These are phyloP conservation scores for Rissa tridactyla DNA, from an alignment of 2,113 vertebrate genomes.

Conservation along the genomic window DNA sequence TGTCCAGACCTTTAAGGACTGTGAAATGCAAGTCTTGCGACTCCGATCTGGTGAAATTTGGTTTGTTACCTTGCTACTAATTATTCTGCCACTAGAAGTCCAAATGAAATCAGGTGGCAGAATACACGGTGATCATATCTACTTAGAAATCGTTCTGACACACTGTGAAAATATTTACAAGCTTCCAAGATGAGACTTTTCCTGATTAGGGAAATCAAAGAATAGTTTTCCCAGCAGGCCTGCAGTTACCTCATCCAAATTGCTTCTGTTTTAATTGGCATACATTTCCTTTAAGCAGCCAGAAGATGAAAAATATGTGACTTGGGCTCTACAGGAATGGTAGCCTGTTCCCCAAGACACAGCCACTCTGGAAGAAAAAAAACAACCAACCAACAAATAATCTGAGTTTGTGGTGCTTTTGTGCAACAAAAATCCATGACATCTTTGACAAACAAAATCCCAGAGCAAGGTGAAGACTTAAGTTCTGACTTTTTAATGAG, in stretches of 20 bases:
- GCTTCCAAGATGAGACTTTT: conserved; percentile 36
- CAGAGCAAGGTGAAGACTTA: neutral
- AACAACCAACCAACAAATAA: neutral
- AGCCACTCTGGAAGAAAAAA: neutral
- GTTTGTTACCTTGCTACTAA: neutral
- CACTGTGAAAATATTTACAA: conserved; percentile 50
- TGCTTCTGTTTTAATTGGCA: conserved; percentile 44
- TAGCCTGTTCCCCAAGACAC: neutral
- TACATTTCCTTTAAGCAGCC: conserved; percentile 18
- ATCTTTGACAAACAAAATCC: neutral
- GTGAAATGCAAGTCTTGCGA: neutral
- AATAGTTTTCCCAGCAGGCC: conserved; percentile 49
- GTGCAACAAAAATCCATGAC: neutral
- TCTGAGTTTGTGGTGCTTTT: neutral
- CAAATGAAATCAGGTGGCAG: neutral
- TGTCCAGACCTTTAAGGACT: neutral
- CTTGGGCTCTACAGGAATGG: conserved; percentile 25
- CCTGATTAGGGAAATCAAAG: conserved; percentile 48
- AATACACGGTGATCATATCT: neutral
- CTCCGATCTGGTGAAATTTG: neutral
- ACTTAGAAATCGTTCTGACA: neutral
- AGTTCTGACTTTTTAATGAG: neutral
- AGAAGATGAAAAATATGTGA: conserved; percentile 44
- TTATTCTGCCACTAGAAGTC: neutral
- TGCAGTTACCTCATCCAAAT: conserved; percentile 47